Base-by-base conservation (phyloP, 2,113 vertebrate genomes). In the Burhinus bistriatus region DNA sequence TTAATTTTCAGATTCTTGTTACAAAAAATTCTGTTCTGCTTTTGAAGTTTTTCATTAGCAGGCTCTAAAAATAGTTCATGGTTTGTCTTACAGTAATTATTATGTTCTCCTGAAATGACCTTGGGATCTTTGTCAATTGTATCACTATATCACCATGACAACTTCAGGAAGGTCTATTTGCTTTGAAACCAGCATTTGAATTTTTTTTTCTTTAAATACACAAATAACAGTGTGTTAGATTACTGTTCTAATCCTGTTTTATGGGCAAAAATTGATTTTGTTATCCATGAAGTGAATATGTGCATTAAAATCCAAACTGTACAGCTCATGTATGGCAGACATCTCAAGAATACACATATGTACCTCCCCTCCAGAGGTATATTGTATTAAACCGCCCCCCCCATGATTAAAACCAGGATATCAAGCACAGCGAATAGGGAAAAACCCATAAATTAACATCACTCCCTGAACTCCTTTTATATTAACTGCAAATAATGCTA, bases 341-440 rank as follows among this genome's bases (percentile, higher is more conserved):
- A 45, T 52, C n/a, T 61, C 38, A 58, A 54, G 18, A 73, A 9
- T 5, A 62, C 3, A 30, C 5, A 25, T 29, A 51, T 1, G 6
- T 30, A 40, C 9, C 9, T 73, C 9, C 20, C 1, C 18, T 68
- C 17, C 32, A 51, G 21, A 72, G 3, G 27, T 51, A 25, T 7
- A 42, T 0, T 34, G 20, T 9, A 62, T 32, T 61, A 23, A 14
- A 36, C n/a, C n/a, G n/a, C 9, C 8, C 0, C 3, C 5, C 2
- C 8, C 32, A 7, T 18, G 6, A 84, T 78, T 40, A 47, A 73
- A 11, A 73, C 9, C 22, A 58, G 13, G 17, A 42, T 54, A 76
- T 75, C 30, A 88, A 71, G 20, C 22, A 83, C 4, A 47, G 1
- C 29, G 12, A 69, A 69, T 8, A n/a, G 17, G 17, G 70, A 84